Percentiles rank a stretch among this genome's conserved stretches.
Evolutionary conservation across 2,113 vertebrate species (phyloP).

Genomic region (Sorex fumeus): DNA sequence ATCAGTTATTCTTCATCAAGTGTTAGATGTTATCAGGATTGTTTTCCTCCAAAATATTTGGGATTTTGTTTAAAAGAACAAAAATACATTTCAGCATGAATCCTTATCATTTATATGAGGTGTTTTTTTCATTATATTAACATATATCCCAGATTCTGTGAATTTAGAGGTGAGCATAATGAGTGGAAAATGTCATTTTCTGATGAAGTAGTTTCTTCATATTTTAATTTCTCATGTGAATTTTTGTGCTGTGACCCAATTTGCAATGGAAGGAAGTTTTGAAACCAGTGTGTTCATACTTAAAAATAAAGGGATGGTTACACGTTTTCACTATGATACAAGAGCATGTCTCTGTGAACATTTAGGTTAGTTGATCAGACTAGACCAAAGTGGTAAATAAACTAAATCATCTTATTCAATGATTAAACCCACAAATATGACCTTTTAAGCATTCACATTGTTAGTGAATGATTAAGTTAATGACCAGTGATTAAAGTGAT

Average conservation of each 20-base stretch:
- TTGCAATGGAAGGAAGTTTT: neutral
- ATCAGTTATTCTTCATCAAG: too few relatives aligned
- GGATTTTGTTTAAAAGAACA: too few relatives aligned
- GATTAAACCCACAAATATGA: conserved; percentile 8
- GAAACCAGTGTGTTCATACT: neutral
- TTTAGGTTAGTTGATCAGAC: neutral
- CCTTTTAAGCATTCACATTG: neutral
- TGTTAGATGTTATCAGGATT: too few relatives aligned
- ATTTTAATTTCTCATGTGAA: neutral
- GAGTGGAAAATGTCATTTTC: conserved; percentile 34
- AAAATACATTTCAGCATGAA: too few relatives aligned
- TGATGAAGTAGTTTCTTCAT: neutral
- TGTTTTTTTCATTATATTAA: neutral
- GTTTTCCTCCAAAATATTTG: too few relatives aligned
- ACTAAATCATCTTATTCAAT: neutral
- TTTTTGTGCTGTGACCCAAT: neutral
- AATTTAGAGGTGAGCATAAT: neutral
- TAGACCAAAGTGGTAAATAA: neutral
- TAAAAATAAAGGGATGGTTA: neutral
- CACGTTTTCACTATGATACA: neutral
- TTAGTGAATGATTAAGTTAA: neutral
- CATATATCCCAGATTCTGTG: neutral
- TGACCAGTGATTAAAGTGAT: neutral
- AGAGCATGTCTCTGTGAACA: neutral
- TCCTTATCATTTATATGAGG: neutral